A percentile compares a stretch with the other conserved stretches of the same genome.
Evolutionary conservation across 2,797 vertebrate species (phyloP).

Genomic region (Rhabdophis nuchalis): DNA sequence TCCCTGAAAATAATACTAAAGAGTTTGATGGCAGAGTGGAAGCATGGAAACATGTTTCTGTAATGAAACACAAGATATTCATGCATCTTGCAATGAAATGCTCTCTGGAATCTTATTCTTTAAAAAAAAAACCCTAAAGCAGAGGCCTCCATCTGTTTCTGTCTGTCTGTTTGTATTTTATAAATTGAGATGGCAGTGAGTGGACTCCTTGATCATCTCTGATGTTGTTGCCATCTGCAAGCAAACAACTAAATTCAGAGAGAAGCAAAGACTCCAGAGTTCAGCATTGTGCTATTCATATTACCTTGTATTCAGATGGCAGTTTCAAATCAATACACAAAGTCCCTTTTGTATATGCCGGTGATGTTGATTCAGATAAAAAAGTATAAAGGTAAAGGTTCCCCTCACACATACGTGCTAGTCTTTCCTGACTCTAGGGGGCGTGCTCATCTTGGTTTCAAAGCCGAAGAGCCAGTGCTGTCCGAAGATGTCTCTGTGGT

Average conservation of each 20-base stretch:
- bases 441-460: too few species aligned
- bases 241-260: background rate
- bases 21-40: background rate
- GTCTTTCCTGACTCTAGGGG: too few species aligned
- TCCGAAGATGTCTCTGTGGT: too few species aligned
- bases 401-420: too few species aligned
- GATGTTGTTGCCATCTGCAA: background rate
- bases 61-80: background rate
- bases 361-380: background rate
- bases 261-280: background rate
- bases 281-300: background rate
- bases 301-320: background rate
- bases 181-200: background rate
- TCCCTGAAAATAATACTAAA: background rate
- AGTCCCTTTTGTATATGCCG: background rate
- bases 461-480: too few species aligned
- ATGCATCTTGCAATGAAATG: background rate
- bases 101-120: background rate
- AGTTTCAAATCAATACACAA: background rate
- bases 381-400: background rate
- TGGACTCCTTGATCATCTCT: background rate
- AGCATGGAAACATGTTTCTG: background rate
- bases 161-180: background rate
- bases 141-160: background rate
- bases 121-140: background rate